Conservation (phyloP, 2,797 vertebrate genomes). For the Discoglossus pictus region DNA sequence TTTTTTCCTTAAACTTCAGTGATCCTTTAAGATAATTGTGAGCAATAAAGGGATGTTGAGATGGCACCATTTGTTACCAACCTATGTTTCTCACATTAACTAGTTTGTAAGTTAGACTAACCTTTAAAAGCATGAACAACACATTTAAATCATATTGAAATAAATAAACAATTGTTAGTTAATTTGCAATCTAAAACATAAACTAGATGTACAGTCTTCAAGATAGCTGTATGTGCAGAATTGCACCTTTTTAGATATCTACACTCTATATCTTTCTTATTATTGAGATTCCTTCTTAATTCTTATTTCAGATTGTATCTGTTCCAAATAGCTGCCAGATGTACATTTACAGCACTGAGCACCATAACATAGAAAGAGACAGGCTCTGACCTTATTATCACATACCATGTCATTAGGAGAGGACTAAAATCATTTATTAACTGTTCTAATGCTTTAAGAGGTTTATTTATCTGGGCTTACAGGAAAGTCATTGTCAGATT, state of each 20-base stretch:
- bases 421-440: conserved; percentile 38
- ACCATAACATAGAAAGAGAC: not conserved
- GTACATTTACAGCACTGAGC: not conserved
- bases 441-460: conserved; percentile 37
- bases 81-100: too few species aligned
- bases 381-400: conserved; percentile 30
- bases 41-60: too few species aligned
- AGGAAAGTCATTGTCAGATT: conserved; percentile 38
- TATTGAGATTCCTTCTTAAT: not conserved
- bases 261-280: conserved; percentile 1
- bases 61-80: too few species aligned
- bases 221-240: not conserved
- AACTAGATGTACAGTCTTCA: not conserved
- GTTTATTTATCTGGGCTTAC: conserved; percentile 41
- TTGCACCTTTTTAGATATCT: not conserved
- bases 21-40: too few species aligned
- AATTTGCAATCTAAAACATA: too few species aligned
- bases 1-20: too few species aligned
- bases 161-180: too few species aligned
- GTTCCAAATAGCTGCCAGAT: not conserved
- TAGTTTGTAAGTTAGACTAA: too few species aligned
- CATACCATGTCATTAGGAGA: conserved; percentile 26
- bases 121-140: too few species aligned
- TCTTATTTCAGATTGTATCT: conserved; percentile 6
- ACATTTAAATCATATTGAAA: too few species aligned